phyloP scores from a whole-genome alignment of 2,888 invertebrate species.

The Pilophorus perplexus region DNA sequence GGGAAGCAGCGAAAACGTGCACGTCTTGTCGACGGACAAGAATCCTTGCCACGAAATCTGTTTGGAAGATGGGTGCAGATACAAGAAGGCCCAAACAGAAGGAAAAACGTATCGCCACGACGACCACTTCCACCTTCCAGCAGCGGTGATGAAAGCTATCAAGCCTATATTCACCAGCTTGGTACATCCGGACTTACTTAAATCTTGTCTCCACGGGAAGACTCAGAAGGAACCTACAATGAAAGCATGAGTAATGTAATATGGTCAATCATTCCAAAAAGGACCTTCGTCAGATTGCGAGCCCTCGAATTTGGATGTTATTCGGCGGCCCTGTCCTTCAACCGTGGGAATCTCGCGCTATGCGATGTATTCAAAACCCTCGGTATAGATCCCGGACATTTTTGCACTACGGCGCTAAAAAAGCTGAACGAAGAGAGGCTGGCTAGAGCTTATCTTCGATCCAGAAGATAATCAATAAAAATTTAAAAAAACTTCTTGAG shows the following conservation, averaged over 20 bases:
- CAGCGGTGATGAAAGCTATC: background rate
- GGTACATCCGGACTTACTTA: background rate
- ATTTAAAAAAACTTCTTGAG: too few species aligned
- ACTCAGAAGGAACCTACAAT: conserved; percentile 21
- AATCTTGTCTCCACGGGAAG: conserved; percentile 18
- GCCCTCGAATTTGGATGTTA: conserved; percentile 35
- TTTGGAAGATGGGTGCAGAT: conserved; percentile 49
- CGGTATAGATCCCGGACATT: background rate
- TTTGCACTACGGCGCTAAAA: background rate
- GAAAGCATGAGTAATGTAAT: conserved; percentile 6
- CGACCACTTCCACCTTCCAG: conserved; percentile 9
- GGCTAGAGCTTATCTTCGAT: background rate
- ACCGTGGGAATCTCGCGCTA: background rate
- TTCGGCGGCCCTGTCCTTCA: background rate
- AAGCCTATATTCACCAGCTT: conserved; percentile 7
- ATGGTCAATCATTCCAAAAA: conserved; percentile 42
- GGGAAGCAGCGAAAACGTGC: too few species aligned
- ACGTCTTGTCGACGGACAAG: background rate
- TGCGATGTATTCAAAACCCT: background rate
- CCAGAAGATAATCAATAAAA: too few species aligned
- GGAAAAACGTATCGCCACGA: background rate
- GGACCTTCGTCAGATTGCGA: conserved; percentile 25
- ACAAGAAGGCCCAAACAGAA: conserved; percentile 33
- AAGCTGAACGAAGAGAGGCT: conserved; percentile 6
- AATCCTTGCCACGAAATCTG: conserved; percentile 44